Evolutionary conservation across 2,113 vertebrate species (phyloP), one percentile per base, ranked within the genome.

Genomic region (Pelobates fuscus): DNA sequence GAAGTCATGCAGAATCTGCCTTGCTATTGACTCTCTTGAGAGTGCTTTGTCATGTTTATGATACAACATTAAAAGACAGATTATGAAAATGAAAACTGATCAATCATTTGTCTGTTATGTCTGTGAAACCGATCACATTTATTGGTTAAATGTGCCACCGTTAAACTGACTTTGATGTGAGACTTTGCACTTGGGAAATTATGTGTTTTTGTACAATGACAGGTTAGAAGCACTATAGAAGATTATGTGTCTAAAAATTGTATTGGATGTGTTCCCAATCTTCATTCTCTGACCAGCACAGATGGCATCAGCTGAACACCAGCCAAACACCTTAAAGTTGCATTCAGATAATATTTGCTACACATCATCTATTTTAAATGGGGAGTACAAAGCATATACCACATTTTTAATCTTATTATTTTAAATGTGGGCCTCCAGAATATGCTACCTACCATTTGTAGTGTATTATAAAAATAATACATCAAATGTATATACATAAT

Each of bases 271-370:
- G 24, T 60, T 70, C 68, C 68, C 59, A 46, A 70, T 26, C 44
- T 44, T 70, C 12, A 20, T 2, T 60, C 24, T 59, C 55, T 32
- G 55, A n/a, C 58, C 55, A 27, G 10, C 37, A 60, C 68, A 70
- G 68, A 70, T 70, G 69, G 69, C 41, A 71, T 49, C 18, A 27
- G 25, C 41, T 71, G 46, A 70, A 23, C 30, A 70, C 55, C 37
- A 57, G 12, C 55, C 25, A 44, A 44, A 26, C 24, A 60, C 55
- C 23, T 59, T 32, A 24, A 58, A 57, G 2, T 41, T 58, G 20
- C 55, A 57, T 29, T 70, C 55, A 30, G 54, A 37, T 37, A 10
- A 37, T 37, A 37, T 37, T 37, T 37, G 32, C 32, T 37, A 37
- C 32, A 37, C 32, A 37, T 37, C 52, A 55, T 25, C 66, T 23